Evolutionary conservation across 2,888 invertebrate species (phyloP).

Genomic region (Hemaris fuciformis): DNA sequence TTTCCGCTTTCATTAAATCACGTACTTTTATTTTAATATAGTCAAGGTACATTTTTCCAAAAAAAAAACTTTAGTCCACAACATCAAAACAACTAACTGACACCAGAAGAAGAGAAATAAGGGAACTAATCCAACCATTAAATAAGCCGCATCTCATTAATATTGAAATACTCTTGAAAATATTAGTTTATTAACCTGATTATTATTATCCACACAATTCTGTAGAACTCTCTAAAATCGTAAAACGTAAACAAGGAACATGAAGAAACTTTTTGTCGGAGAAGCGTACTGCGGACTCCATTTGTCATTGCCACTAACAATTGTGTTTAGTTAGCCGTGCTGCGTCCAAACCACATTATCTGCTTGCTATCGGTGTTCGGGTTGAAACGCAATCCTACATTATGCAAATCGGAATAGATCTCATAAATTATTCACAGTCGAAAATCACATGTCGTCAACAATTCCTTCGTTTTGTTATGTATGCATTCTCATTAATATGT

Average conservation of each 20-base stretch:
- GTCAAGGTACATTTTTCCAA: too few relatives aligned
- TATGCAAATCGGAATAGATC: slow-evolving; percentile 5
- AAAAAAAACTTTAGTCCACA: too few relatives aligned
- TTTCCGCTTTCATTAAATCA: too few relatives aligned
- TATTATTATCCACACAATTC: too few relatives aligned
- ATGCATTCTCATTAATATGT: too few relatives aligned
- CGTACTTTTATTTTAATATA: too few relatives aligned
- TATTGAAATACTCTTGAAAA: too few relatives aligned
- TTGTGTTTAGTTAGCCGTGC: slow-evolving; percentile 1
- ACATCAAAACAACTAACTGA: too few relatives aligned
- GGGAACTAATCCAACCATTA: too few relatives aligned
- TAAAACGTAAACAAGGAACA: neutral
- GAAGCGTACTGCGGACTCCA: neutral
- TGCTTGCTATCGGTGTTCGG: slow-evolving; percentile 1
- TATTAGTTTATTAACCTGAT: too few relatives aligned
- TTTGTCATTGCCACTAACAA: slow-evolving; percentile 7
- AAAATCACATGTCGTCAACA: slow-evolving; percentile 3
- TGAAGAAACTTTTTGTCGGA: neutral
- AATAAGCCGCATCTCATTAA: too few relatives aligned
- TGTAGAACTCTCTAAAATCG: neutral
- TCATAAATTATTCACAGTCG: slow-evolving; percentile 6
- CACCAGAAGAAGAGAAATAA: too few relatives aligned
- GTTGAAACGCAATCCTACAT: slow-evolving; percentile 8
- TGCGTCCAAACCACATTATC: slow-evolving; percentile 1
- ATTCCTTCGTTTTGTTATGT: neutral